Evolutionary conservation across 1,140 invertebrate species (phyloP).

Genomic region (Drosophila littoralis): DNA sequence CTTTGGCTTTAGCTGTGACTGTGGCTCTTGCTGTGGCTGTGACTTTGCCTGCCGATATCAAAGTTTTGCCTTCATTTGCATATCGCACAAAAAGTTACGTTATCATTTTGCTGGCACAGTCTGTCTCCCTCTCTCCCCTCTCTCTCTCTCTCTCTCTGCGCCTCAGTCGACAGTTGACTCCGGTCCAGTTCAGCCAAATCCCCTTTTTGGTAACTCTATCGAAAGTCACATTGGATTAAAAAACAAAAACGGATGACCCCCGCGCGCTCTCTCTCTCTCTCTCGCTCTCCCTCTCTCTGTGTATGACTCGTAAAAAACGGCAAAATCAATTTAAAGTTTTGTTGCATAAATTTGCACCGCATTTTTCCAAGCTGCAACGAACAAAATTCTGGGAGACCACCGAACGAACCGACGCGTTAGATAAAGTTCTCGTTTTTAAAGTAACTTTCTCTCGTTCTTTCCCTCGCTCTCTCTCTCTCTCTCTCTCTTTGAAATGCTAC

Average conservation of each 20-base stretch:
- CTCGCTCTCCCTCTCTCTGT: slow-evolving; percentile 3
- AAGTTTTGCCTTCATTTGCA: slow-evolving; percentile 58
- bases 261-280: slow-evolving; percentile 2
- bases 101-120: slow-evolving; percentile 49
- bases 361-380: slow-evolving; percentile 52
- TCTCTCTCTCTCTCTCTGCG: not conserved
- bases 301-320: slow-evolving; percentile 23
- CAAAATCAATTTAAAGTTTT: slow-evolving; percentile 78
- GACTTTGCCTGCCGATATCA: slow-evolving; percentile 51
- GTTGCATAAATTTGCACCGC: slow-evolving; percentile 73
- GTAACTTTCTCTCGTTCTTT: slow-evolving; percentile 9
- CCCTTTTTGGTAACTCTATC: slow-evolving; percentile 36
- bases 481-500: not conserved
- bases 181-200: slow-evolving; percentile 34
- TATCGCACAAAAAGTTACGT: slow-evolving; percentile 61
- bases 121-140: not conserved
- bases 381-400: not conserved
- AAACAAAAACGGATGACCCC: slow-evolving; percentile 35
- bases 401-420: not conserved
- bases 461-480: not conserved
- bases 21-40: slow-evolving; percentile 17
- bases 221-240: slow-evolving; percentile 57
- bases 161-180: not conserved
- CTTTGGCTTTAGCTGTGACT: slow-evolving; percentile 16
- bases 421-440: slow-evolving; percentile 52